phyloP scores from a whole-genome alignment of 2,797 vertebrate species.

The Potorous gilbertii region DNA sequence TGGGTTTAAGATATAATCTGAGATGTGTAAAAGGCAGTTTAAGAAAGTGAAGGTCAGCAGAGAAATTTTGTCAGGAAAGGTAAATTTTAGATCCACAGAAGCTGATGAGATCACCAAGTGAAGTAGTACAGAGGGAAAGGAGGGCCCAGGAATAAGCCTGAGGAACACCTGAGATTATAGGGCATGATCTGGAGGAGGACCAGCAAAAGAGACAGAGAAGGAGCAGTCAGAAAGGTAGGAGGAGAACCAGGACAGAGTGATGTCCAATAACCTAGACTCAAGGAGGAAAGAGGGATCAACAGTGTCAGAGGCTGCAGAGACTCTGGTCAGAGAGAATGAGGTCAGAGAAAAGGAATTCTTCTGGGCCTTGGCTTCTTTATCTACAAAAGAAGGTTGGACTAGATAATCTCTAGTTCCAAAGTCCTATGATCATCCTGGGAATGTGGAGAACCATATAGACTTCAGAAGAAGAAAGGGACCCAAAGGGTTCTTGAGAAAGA shows the following conservation, averaged over 20 bases:
- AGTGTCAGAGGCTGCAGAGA: not conserved
- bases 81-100: not conserved
- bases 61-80: not conserved
- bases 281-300: not conserved
- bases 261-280: not conserved
- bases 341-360: not conserved
- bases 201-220: not conserved
- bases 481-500: not conserved
- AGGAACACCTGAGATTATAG: not conserved
- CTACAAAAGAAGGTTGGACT: not conserved
- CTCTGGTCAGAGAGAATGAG: not conserved
- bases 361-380: not conserved
- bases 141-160: not conserved
- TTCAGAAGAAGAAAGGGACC: not conserved
- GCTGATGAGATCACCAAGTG: not conserved
- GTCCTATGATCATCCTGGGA: not conserved
- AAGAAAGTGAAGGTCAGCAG: not conserved
- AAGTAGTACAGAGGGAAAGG: not conserved
- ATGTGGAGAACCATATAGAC: not conserved
- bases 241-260: not conserved
- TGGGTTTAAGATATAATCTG: not conserved
- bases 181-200: not conserved
- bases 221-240: not conserved
- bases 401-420: not conserved
- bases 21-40: not conserved